Percentiles rank a stretch among this genome's conserved stretches.
These are phyloP conservation scores for Agriotes lineatus DNA, from an alignment of 2,888 invertebrate species.

Conservation along the genomic window DNA sequence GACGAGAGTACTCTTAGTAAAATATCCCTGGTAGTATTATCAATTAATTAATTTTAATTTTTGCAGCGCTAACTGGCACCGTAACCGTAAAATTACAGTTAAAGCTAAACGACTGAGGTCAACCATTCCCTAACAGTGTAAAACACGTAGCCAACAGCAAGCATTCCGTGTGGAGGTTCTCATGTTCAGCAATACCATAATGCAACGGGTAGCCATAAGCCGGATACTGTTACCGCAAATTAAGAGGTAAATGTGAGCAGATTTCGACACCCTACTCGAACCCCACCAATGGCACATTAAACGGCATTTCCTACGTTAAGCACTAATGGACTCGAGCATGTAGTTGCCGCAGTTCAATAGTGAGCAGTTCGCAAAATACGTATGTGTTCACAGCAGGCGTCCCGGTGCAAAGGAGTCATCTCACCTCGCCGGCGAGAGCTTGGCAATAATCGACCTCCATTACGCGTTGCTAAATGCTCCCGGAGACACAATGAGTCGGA, in stretches of 20 bases:
- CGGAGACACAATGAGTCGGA: constrained; percentile 24
- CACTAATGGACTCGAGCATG: constrained; percentile 36
- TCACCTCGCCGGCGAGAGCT: constrained; percentile 7
- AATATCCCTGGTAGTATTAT: too few species aligned
- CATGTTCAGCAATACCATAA: constrained; percentile 23
- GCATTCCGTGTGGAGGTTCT: constrained; percentile 6
- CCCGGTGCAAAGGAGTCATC: not conserved
- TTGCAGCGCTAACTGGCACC: not conserved
- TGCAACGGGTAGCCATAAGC: constrained; percentile 27
- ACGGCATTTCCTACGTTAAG: constrained; percentile 35
- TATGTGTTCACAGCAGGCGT: not conserved
- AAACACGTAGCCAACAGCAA: not conserved
- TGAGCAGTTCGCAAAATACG: constrained; percentile 13
- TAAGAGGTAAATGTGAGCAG: constrained; percentile 38
- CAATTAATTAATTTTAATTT: not conserved
- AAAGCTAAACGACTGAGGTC: not conserved
- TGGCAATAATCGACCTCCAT: constrained; percentile 27
- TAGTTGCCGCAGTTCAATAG: constrained; percentile 33
- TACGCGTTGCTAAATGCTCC: constrained; percentile 22
- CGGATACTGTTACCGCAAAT: constrained; percentile 38
- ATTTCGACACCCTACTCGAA: constrained; percentile 37
- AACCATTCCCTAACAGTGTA: not conserved
- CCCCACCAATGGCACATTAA: constrained; percentile 38
- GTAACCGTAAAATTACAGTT: not conserved
- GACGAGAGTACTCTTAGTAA: too few species aligned